These are phyloP conservation scores for Psittacula cyanocephala DNA, from an alignment of 2,113 vertebrate genomes.

Conservation along the genomic window DNA sequence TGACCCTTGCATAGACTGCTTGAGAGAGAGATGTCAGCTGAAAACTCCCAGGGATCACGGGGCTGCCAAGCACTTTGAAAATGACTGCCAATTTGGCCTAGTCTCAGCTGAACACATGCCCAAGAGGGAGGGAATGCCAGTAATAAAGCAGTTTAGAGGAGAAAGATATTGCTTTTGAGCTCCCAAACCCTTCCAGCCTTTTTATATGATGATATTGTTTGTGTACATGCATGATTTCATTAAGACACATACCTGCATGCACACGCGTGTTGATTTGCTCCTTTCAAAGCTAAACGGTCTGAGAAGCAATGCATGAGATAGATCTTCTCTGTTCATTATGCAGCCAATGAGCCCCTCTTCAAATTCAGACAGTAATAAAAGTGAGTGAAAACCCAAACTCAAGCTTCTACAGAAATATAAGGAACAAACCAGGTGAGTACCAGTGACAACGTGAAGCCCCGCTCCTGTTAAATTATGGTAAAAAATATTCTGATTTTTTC, in stretches of 20 bases:
- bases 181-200: constrained; percentile 48
- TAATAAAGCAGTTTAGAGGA: constrained; percentile 90
- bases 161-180: constrained; percentile 85
- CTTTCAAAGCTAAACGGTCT: not conserved
- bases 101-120: constrained; percentile 88
- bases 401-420: not conserved
- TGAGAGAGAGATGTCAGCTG: constrained; percentile 82
- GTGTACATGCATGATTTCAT: not conserved
- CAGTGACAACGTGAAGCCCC: not conserved
- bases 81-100: constrained; percentile 93
- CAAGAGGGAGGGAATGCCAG: constrained; percentile 82
- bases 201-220: constrained; percentile 37
- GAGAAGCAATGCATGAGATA: not conserved
- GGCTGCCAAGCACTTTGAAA: constrained; percentile 88
- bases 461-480: not conserved
- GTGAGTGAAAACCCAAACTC: not conserved
- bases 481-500: not conserved
- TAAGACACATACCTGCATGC: not conserved
- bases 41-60: constrained; percentile 84
- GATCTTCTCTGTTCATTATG: rapidly evolving
- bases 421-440: not conserved
- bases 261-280: rapidly evolving
- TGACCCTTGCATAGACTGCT: constrained; percentile 85
- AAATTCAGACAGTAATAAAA: not conserved
- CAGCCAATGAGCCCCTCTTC: not conserved